A percentile compares a stretch with the other conserved stretches of the same genome.
Conservation (phyloP, 2,113 vertebrate species). For the Coregonus clupeaformis region DNA sequence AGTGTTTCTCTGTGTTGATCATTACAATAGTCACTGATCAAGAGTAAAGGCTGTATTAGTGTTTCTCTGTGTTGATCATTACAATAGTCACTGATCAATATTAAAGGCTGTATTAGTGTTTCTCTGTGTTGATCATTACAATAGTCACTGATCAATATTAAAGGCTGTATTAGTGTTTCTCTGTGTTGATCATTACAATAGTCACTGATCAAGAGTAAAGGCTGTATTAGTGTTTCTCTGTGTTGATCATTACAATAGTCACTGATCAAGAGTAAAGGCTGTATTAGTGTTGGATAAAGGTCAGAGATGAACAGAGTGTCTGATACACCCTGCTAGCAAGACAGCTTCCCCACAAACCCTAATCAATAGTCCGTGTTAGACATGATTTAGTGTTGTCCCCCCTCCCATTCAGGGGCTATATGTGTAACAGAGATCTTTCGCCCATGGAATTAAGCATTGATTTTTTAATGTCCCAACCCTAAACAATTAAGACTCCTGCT, state of each 20-base stretch:
- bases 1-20: too few species aligned
- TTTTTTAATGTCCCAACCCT: slow-evolving; percentile 43
- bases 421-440: slow-evolving; percentile 48
- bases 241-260: slow-evolving; percentile 5
- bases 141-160: too few species aligned
- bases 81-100: too few species aligned
- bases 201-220: too few species aligned
- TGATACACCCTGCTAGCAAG: slow-evolving; percentile 55
- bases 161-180: too few species aligned
- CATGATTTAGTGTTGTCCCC: slow-evolving; percentile 44
- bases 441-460: slow-evolving; percentile 55
- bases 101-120: too few species aligned
- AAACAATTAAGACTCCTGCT: slow-evolving; percentile 40
- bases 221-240: too few species aligned
- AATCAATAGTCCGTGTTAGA: slow-evolving; percentile 59
- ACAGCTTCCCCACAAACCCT: slow-evolving; percentile 45
- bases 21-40: too few species aligned
- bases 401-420: slow-evolving; percentile 37
- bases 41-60: too few species aligned
- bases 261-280: slow-evolving; percentile 41
- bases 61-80: too few species aligned
- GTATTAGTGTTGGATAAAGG: slow-evolving; percentile 33
- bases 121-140: too few species aligned
- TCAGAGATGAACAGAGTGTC: slow-evolving; percentile 46
- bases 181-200: too few species aligned